These are phyloP conservation scores for Anarrhichthys ocellatus DNA, from an alignment of 2,113 vertebrate genomes.

Conservation along the genomic window DNA sequence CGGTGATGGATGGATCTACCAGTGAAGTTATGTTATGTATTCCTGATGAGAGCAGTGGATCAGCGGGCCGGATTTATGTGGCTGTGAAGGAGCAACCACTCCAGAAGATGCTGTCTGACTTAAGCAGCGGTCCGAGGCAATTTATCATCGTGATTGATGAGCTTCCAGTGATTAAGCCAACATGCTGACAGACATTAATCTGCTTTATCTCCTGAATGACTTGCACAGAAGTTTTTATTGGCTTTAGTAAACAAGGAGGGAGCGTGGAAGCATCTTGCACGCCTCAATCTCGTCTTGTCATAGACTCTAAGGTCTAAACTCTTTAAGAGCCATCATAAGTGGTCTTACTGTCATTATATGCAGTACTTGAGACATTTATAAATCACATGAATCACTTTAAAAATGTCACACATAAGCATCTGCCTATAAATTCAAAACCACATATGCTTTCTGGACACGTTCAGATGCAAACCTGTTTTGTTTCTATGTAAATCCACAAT, in stretches of 20 bases:
- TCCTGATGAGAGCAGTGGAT: slow-evolving; percentile 63
- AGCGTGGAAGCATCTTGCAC: not conserved
- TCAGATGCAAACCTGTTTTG: not conserved
- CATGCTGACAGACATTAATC: slow-evolving; percentile 63
- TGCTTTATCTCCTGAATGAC: slow-evolving; percentile 61
- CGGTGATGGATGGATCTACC: slow-evolving; percentile 65
- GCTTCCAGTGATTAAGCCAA: slow-evolving; percentile 65
- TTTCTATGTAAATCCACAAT: not conserved
- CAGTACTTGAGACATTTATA: not conserved
- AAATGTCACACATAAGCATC: not conserved
- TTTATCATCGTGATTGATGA: slow-evolving; percentile 69
- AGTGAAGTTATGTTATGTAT: slow-evolving; percentile 70
- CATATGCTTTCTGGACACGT: not conserved
- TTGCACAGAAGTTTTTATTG: slow-evolving; percentile 22
- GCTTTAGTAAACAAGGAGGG: slow-evolving; percentile 39
- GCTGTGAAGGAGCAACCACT: slow-evolving; percentile 46
- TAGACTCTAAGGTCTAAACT: not conserved
- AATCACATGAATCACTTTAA: not conserved
- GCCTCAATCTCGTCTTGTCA: slow-evolving; percentile 11
- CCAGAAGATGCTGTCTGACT: slow-evolving; percentile 59
- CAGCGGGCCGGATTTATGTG: slow-evolving; percentile 59
- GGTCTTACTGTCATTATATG: not conserved
- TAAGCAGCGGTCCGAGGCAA: slow-evolving; percentile 33
- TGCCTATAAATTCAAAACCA: not conserved
- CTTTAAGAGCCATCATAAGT: not conserved